These are phyloP conservation scores for Eutolmus rufibarbis DNA, from an alignment of 2,888 invertebrate genomes.

Conservation along the genomic window DNA sequence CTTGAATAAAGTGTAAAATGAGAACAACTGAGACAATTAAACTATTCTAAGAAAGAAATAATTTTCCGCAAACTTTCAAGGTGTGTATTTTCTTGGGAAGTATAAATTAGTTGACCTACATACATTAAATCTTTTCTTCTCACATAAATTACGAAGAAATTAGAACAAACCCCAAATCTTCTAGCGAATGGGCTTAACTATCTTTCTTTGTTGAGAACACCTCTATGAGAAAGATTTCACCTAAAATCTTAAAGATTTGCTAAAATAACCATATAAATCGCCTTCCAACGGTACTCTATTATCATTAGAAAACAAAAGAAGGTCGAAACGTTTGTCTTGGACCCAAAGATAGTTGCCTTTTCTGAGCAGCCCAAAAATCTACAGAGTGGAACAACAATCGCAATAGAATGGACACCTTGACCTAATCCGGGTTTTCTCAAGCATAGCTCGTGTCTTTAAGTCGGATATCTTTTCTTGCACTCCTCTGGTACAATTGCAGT, in stretches of 20 bases:
- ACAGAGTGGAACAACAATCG: slow-evolving; percentile 5
- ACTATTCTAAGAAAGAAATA: background rate
- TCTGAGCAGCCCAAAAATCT: background rate
- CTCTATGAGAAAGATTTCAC: background rate
- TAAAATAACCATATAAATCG: background rate
- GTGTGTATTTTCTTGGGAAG: background rate
- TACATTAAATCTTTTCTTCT: background rate
- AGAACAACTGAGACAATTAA: background rate
- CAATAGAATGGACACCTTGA: slow-evolving; percentile 30
- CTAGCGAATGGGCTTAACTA: background rate
- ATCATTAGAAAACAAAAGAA: slow-evolving; percentile 1
- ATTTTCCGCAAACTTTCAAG: background rate
- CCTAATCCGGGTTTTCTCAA: slow-evolving; percentile 3
- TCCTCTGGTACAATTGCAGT: background rate
- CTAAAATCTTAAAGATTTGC: background rate
- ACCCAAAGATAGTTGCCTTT: background rate
- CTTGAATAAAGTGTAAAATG: background rate
- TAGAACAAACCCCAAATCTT: background rate
- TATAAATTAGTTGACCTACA: background rate
- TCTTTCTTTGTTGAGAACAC: background rate
- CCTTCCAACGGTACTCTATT: background rate
- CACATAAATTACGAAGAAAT: background rate
- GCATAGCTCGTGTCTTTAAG: background rate
- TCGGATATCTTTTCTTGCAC: background rate
- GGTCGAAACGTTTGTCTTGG: slow-evolving; percentile 8